Evolutionary conservation across 2,113 vertebrate genomes (phyloP).

Genomic region (Charina bottae): DNA sequence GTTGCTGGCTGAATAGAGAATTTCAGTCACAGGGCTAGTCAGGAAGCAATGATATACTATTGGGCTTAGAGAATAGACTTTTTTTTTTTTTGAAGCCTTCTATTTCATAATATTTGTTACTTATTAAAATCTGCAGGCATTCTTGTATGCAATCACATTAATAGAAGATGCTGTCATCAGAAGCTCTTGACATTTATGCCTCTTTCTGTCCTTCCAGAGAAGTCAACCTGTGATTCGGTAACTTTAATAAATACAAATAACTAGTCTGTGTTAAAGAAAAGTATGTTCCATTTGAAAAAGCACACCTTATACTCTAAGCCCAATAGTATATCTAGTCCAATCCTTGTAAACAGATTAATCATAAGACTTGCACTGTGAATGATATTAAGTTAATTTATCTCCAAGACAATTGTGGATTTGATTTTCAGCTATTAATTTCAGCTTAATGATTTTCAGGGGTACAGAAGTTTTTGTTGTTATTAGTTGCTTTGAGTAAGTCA

Average conservation of each 20-base stretch:
- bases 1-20: constrained; percentile 36
- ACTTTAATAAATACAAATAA: not conserved
- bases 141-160: constrained; percentile 56
- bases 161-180: constrained; percentile 17
- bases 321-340: not conserved
- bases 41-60: constrained; percentile 57
- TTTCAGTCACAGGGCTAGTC: constrained; percentile 37
- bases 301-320: not conserved
- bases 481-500: no score
- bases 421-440: not conserved
- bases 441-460: not conserved
- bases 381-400: not conserved
- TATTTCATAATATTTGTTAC: constrained; percentile 53
- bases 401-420: not conserved
- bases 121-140: constrained; percentile 55
- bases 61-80: constrained; percentile 27
- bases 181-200: constrained; percentile 43
- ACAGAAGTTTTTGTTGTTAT: not conserved
- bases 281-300: rapidly evolving
- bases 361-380: not conserved
- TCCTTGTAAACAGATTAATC: constrained; percentile 16
- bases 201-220: constrained; percentile 14
- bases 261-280: constrained; percentile 1
- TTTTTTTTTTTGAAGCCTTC: constrained; percentile 40
- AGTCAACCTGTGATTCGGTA: not conserved